These are phyloP conservation scores for Chloroclystis v-ata DNA, from an alignment of 2,888 invertebrate genomes.

Conservation along the genomic window DNA sequence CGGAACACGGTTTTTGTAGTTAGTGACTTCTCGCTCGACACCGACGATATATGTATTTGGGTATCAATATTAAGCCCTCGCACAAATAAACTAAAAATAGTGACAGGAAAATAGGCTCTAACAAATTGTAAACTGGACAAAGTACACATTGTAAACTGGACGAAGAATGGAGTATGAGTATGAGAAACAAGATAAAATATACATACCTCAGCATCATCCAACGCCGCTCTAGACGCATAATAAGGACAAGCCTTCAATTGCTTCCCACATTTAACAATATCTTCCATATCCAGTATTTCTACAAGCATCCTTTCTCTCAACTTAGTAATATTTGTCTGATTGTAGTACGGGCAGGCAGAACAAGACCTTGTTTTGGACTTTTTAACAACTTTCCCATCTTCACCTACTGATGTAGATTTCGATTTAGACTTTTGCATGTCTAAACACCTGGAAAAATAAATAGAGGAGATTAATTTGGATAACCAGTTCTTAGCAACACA, in stretches of 20 bases:
- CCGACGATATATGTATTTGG: too few species aligned
- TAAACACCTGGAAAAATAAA: slow-evolving; percentile 78
- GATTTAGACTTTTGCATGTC: slow-evolving; percentile 85
- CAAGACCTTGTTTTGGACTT: slow-evolving; percentile 75
- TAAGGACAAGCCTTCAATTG: slow-evolving; percentile 92
- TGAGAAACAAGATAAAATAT: too few species aligned
- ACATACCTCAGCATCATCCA: slow-evolving; percentile 86
- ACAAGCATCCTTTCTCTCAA: slow-evolving; percentile 81
- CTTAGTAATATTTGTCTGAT: slow-evolving; percentile 78
- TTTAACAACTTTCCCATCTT: slow-evolving; percentile 81
- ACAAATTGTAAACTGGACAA: too few species aligned
- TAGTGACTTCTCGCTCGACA: too few species aligned
- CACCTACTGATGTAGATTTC: slow-evolving; percentile 74
- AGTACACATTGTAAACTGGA: too few species aligned
- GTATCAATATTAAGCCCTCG: too few species aligned
- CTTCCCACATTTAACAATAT: slow-evolving; percentile 84
- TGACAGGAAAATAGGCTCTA: too few species aligned
- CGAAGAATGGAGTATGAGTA: too few species aligned
- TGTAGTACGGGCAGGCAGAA: slow-evolving; percentile 83
- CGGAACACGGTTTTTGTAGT: too few species aligned
- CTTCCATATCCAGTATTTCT: slow-evolving; percentile 92
- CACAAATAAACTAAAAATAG: too few species aligned
- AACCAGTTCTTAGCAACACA: too few species aligned
- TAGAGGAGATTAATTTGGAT: neutral
- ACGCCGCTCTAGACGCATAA: slow-evolving; percentile 90